Evolutionary conservation across 2,113 vertebrate genomes (phyloP), one percentile per base, ranked within the genome.

Genomic region (Oncorhynchus kisutch): DNA sequence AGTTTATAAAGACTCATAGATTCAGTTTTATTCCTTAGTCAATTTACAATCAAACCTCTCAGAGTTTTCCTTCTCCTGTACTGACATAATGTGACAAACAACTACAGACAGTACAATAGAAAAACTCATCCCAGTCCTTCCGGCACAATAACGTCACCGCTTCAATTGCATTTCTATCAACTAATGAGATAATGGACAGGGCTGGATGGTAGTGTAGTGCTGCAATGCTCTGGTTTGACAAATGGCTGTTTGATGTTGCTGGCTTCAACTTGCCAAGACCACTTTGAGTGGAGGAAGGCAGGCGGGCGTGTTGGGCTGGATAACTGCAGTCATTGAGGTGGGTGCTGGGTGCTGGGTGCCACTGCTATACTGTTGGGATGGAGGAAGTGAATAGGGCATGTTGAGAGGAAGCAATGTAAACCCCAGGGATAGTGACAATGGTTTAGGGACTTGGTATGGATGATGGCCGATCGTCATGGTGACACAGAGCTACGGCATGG

Each of bases 91-190:
- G n/a, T n/a, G 59, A 62, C 59, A 62, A 22, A 62, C 18, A 54
- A 18, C 16, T 18, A 54, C 13, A 54, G 51, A 54, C 51, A 14
- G 16, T 54, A 54, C 51, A 54, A 54, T 54, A 54, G 51, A 54
- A 18, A 11, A 20, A n/a, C 6, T 57, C 45, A 29, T 31, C 72
- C 18, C 67, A 9, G 39, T 66, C 57, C 72, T 67, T 74, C 67
- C 48, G 77, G 77, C 34, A 2, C 67, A 82, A 74, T 68, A 62
- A 84, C 48, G 78, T 71, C 24, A 18, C 70, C 68, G 77, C 79
- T 85, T 88, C 78, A 60, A 67, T 86, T 81, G 80, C 76, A 77
- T 84, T 85, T 82, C 85, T 88, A 82, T 89, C 84, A 87, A 85
- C 80, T 83, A 85, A 91, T 81, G 85, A 83, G 78, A 73, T 83